phyloP scores from a whole-genome alignment of 2,888 invertebrate species.

The Microplitis deprimator region DNA sequence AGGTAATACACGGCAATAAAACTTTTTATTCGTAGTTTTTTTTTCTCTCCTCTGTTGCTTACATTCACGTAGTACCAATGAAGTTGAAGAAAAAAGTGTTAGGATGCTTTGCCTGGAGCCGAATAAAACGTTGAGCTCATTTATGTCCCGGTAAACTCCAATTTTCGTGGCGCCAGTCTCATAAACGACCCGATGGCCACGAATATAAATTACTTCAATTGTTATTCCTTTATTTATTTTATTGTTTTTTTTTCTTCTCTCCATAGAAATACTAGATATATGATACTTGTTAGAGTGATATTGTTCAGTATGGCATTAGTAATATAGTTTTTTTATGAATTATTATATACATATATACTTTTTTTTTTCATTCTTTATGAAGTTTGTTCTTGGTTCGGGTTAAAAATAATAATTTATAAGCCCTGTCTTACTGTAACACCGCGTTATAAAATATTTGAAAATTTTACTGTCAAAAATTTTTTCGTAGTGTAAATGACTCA shows the following conservation, averaged over 20 bases:
- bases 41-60: background rate
- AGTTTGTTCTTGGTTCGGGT: too few relatives aligned
- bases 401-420: too few relatives aligned
- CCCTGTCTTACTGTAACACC: too few relatives aligned
- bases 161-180: conserved; percentile 9
- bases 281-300: background rate
- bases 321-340: too few relatives aligned
- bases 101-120: conserved; percentile 11
- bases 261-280: background rate
- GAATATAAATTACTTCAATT: conserved; percentile 6
- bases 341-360: too few relatives aligned
- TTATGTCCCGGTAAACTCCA: conserved; percentile 7
- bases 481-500: too few relatives aligned
- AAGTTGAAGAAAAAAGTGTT: background rate
- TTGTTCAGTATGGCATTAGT: too few relatives aligned
- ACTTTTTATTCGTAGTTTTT: background rate
- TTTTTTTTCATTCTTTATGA: too few relatives aligned
- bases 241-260: background rate
- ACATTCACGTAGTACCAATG: background rate
- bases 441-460: too few relatives aligned
- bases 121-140: conserved; percentile 6
- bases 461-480: too few relatives aligned
- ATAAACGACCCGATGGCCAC: background rate
- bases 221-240: background rate
- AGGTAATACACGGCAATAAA: background rate